Evolutionary conservation across 1,140 invertebrate genomes (phyloP), one percentile per base, ranked within the genome.

Genomic region (Chelonus insularis): DNA sequence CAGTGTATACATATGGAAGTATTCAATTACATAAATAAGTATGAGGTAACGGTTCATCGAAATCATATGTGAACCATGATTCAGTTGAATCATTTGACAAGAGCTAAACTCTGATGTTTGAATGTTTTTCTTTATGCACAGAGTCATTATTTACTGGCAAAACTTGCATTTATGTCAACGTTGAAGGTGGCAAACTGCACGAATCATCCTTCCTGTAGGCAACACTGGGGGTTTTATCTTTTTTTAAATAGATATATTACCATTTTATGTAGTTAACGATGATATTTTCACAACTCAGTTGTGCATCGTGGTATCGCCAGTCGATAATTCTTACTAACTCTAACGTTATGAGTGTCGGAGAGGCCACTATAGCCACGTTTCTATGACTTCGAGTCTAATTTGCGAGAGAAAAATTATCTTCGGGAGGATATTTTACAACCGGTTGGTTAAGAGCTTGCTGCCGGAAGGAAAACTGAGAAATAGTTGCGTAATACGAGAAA

Each of bases 71-170:
- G 16, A 47, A n/a, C 55, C 9, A 4, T 16, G 16, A 14, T 21
- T 14, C 5, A 18, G 7, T 18, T 16, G 12, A 16, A 43, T 16
- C 14, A 21, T 32, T 32, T 48, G 29, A 34, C 39, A n/a, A n/a
- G n/a, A n/a, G n/a, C 32, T 43, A 29, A n/a, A 23, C 12, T 43
- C 32, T 21, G 4, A 32, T 36, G 39, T 48, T 11, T 18, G 32
- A 23, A 20, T 16, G 14, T 12, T 34, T 45, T 29, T 25, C 41
- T 60, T 2, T 52, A 14, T 21, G 18, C 23, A 3, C 34, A n/a
- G 7, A 29, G 37, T 48, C 36, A 60, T 60, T 60, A 60, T 23
- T 60, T 60, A 60, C 54, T 25, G 32, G 52, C 21, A 39, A 60
- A 23, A 14, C 37, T 25, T 45, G 16, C 36, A 60, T 54, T 60